phyloP scores from a whole-genome alignment of 2,797 vertebrate species.

The Sparidentex hasta region DNA sequence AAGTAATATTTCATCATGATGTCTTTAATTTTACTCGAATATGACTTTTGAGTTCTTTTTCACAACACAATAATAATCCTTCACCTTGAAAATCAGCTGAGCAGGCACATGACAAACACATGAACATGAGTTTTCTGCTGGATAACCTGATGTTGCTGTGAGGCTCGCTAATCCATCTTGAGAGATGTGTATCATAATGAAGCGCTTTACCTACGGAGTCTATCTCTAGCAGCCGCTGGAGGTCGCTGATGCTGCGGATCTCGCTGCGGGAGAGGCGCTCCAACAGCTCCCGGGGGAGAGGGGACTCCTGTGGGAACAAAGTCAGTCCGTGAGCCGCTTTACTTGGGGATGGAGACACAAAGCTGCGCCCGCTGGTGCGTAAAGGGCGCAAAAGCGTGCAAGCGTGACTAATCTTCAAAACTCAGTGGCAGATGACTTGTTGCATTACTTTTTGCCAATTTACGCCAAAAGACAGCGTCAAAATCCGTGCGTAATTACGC shows the following conservation, averaged over 20 bases:
- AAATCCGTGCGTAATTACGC: slow-evolving; percentile 50
- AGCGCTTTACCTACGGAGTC: slow-evolving; percentile 97
- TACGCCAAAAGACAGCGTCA: background rate
- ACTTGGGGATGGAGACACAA: background rate
- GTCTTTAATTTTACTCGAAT: no score
- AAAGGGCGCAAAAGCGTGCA: background rate
- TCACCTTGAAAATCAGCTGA: background rate
- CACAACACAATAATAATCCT: background rate
- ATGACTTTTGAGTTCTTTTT: no score
- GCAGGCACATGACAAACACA: background rate
- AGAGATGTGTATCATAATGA: slow-evolving; percentile 30
- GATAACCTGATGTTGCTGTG: background rate
- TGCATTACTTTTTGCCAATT: no score
- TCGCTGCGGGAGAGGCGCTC: slow-evolving; percentile 94
- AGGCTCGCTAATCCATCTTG: background rate
- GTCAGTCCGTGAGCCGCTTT: background rate
- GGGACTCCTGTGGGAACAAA: slow-evolving; percentile 87
- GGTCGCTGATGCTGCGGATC: slow-evolving; percentile 96
- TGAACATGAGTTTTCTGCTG: background rate
- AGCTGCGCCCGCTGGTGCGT: background rate
- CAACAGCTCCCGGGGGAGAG: slow-evolving; percentile 93
- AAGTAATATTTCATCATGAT: no score
- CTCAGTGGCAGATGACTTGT: background rate
- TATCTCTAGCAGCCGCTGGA: slow-evolving; percentile 97
- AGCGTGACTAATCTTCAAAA: background rate